These are phyloP conservation scores for Acanthoscelides obtectus DNA, from an alignment of 2,888 invertebrate species.

Conservation along the genomic window DNA sequence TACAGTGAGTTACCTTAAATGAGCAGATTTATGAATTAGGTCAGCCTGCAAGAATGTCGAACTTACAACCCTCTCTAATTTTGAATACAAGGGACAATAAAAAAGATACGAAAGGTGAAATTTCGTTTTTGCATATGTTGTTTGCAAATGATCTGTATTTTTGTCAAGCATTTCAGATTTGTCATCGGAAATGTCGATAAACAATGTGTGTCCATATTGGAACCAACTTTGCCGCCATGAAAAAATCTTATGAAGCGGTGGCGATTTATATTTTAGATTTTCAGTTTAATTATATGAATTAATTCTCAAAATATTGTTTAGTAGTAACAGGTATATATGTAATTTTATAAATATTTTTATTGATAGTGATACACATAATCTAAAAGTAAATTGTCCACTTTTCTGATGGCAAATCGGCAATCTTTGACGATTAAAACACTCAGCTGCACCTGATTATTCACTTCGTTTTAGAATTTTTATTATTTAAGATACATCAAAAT, in stretches of 20 bases:
- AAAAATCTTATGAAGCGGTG: too few species aligned
- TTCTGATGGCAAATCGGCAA: neutral
- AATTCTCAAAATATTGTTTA: too few species aligned
- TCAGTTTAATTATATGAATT: too few species aligned
- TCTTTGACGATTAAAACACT: neutral
- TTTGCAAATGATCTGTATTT: neutral
- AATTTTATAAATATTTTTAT: too few species aligned
- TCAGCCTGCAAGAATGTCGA: neutral
- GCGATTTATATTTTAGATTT: too few species aligned
- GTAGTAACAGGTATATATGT: too few species aligned
- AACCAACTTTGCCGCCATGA: too few species aligned
- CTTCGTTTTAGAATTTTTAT: neutral
- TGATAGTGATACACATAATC: too few species aligned
- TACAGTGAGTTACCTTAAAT: neutral
- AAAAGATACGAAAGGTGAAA: neutral
- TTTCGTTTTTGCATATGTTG: neutral
- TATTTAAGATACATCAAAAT: neutral
- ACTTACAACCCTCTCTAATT: neutral
- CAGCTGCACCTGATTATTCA: neutral
- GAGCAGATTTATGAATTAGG: neutral
- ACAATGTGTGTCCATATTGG: too few species aligned
- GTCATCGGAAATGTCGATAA: neutral
- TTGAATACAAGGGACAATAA: neutral
- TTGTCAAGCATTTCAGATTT: neutral
- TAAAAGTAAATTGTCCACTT: too few species aligned